Percentiles rank a stretch among this genome's conserved stretches.
Conservation (phyloP, 2,113 vertebrate genomes). For the Labrus mixtus region DNA sequence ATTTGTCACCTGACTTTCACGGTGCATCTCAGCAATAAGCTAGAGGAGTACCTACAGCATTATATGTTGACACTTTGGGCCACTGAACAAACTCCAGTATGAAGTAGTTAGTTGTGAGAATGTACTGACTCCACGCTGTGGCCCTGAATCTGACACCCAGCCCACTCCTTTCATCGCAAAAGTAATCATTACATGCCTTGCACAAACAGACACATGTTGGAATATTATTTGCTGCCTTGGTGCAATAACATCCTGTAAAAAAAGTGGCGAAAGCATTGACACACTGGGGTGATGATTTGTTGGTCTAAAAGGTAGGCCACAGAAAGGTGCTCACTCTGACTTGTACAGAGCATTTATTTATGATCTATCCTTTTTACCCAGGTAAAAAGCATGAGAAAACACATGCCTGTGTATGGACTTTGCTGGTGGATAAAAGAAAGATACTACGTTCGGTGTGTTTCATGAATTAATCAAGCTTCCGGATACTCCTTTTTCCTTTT, state of each 20-base stretch:
- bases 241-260: slow-evolving; percentile 53
- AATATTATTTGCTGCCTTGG: slow-evolving; percentile 43
- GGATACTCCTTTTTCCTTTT: slow-evolving; percentile 66
- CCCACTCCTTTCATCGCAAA: neutral
- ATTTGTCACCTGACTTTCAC: neutral
- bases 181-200: slow-evolving; percentile 21
- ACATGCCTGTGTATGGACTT: slow-evolving; percentile 34
- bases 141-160: neutral
- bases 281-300: slow-evolving; percentile 26
- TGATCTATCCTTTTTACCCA: slow-evolving; percentile 45
- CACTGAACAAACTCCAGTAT: too few species aligned
- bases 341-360: slow-evolving; percentile 53
- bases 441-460: slow-evolving; percentile 56
- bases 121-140: neutral
- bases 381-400: slow-evolving; percentile 60
- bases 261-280: slow-evolving; percentile 57
- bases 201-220: slow-evolving; percentile 48
- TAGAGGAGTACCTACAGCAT: neutral
- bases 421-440: slow-evolving; percentile 46
- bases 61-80: neutral
- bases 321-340: slow-evolving; percentile 34
- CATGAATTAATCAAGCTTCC: slow-evolving; percentile 81
- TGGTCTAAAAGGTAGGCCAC: slow-evolving; percentile 47
- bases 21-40: neutral
- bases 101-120: neutral